Base-by-base conservation (phyloP, 2,797 vertebrate species). In the Propithecus deckenii region DNA sequence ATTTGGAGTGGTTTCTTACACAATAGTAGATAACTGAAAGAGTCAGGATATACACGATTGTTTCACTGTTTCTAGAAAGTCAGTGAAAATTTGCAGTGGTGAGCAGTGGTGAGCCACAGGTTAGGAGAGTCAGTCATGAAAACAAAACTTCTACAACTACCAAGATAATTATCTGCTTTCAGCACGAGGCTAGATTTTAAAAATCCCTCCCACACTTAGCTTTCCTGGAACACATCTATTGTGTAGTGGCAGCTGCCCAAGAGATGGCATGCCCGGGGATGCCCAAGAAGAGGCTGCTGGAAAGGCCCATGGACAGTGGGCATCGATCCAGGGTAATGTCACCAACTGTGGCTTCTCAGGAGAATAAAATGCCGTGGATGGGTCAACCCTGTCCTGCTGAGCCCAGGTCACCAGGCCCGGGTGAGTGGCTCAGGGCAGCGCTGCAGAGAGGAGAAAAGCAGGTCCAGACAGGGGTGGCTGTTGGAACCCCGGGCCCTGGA, bases 111-210 rank as follows among this genome's bases (percentile, higher is more conserved):
- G 41, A 89, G 43, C n/a, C n/a, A 41, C 13, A 41, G 23, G 32
- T 55, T 46, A 38, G 67, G 50, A 89, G 7, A 88, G 86, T n/a
- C 41, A 8, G 12, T 41, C 18, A 15, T 48, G 67, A 72, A 71
- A 71, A 80, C 46, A 32, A 74, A 87, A 48, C 18, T 41, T 75
- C 65, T 48, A 15, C n/a, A 63, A 76, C 46, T 69, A 32, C 35
- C 59, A 69, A 59, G 48, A 43, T 46, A n/a, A 76, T 92, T 90
- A 41, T 84, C 79, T 87, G 71, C 41, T 92, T 87, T 83, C 12
- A 41, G 57, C 69, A 79, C 32, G 43, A 79, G 57, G n/a, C 72
- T 80, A 48, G 80, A 63, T 85, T 85, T 84, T 72, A 65, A 86
- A 94, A 84, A 50, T 69, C 35, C 55, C 79, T 84, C 48, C 89